Conservation (phyloP, 2,113 vertebrate genomes). For the Accipiter cooperii region DNA sequence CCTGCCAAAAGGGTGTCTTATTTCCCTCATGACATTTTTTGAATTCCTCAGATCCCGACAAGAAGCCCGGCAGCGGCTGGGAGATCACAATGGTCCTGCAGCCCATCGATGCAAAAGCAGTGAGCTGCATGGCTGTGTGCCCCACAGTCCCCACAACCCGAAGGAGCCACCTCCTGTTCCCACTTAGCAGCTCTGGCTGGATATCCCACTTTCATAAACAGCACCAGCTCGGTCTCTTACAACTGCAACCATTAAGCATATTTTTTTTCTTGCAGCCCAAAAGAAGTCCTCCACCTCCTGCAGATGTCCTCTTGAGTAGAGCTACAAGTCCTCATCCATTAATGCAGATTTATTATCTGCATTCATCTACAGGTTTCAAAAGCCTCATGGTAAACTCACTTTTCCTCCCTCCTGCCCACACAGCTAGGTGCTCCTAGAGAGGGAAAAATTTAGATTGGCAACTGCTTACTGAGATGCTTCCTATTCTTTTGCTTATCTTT, state of each 20-base stretch:
- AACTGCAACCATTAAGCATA: neutral
- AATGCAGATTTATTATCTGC: neutral
- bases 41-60: neutral
- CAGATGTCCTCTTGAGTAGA: neutral
- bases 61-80: neutral
- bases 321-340: neutral
- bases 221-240: neutral
- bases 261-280: neutral
- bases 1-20: neutral
- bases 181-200: neutral
- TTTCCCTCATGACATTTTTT: neutral
- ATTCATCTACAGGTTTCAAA: neutral
- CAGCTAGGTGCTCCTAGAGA: neutral
- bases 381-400: neutral
- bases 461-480: neutral
- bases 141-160: neutral
- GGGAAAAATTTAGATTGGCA: neutral
- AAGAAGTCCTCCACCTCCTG: neutral
- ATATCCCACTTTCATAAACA: neutral
- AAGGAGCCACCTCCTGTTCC: neutral
- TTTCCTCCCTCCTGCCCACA: neutral
- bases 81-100: neutral
- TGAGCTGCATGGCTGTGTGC: neutral
- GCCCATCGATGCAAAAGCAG: neutral
- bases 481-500: constrained; percentile 51